Evolutionary conservation across 2,797 vertebrate genomes (phyloP).

Genomic region (Sphenodon punctatus): DNA sequence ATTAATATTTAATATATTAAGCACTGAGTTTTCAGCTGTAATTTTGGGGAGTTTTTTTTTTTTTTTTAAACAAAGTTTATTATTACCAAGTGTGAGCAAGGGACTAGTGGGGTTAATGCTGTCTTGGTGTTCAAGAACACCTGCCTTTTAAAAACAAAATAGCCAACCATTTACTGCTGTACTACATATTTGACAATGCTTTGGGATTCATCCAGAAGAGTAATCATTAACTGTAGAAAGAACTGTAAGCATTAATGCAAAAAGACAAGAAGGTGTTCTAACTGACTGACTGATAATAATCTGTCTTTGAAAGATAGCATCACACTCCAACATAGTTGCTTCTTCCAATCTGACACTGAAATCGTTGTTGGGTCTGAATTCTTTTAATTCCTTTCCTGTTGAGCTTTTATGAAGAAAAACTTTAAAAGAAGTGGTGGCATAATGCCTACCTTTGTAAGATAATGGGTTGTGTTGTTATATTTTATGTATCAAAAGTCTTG

Average conservation of each 20-base stretch:
- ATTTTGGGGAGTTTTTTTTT: background rate
- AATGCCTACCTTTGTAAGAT: background rate
- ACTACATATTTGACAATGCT: background rate
- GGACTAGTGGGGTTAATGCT: too few species aligned
- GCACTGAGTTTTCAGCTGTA: background rate
- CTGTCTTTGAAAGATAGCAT: constrained; percentile 57
- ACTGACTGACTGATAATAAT: constrained; percentile 43
- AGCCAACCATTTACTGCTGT: constrained; percentile 2
- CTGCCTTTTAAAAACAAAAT: background rate
- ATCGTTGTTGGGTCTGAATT: constrained; percentile 62
- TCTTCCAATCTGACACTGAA: constrained; percentile 61
- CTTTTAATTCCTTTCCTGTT: constrained; percentile 56
- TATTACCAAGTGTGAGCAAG: too few species aligned
- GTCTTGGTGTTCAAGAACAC: background rate
- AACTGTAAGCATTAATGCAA: constrained; percentile 1
- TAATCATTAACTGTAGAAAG: constrained; percentile 16
- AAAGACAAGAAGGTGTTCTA: constrained; percentile 53
- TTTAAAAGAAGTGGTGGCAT: background rate
- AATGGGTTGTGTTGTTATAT: background rate
- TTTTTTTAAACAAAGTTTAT: too few species aligned
- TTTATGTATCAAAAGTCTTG: background rate
- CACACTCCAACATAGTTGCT: constrained; percentile 39
- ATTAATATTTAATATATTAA: background rate
- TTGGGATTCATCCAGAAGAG: constrained; percentile 26
- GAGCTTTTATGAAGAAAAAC: constrained; percentile 22